phyloP scores from a whole-genome alignment of 2,888 invertebrate species.

The Sericinus montela region DNA sequence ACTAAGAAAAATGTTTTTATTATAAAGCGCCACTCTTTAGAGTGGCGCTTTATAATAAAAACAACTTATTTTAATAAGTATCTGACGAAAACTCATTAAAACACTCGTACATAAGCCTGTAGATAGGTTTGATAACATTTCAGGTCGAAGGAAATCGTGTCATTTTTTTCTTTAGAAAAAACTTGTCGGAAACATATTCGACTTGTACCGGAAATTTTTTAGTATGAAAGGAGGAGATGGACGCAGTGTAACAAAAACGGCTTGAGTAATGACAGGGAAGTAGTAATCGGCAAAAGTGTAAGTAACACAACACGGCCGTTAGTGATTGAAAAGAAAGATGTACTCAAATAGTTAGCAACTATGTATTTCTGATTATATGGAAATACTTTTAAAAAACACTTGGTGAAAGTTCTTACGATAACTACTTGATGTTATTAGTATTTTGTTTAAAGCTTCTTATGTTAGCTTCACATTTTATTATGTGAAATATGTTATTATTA shows the following conservation, averaged over 20 bases:
- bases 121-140: conserved; percentile 17
- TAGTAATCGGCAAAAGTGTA: conserved; percentile 10
- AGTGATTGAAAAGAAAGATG: conserved; percentile 7
- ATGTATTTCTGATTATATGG: too few relatives aligned
- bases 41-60: too few relatives aligned
- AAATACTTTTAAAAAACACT: too few relatives aligned
- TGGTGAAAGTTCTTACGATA: too few relatives aligned
- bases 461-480: too few relatives aligned
- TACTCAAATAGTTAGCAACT: too few relatives aligned
- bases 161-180: conserved; percentile 19
- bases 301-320: conserved; percentile 1
- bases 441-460: too few relatives aligned
- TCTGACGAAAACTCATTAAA: conserved; percentile 16
- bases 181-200: conserved; percentile 11
- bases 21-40: conserved; percentile 1
- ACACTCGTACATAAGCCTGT: conserved; percentile 11
- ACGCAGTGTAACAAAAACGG: conserved; percentile 10
- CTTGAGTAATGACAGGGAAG: conserved; percentile 12
- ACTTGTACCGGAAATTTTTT: conserved; percentile 18
- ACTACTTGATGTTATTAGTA: too few relatives aligned
- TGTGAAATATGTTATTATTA: too few relatives aligned
- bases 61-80: too few relatives aligned
- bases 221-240: conserved; percentile 5
- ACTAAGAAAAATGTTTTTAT: not conserved
- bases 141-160: conserved; percentile 15